Base-by-base conservation (phyloP, 2,888 invertebrate species). In the Zygaena filipendulae region DNA sequence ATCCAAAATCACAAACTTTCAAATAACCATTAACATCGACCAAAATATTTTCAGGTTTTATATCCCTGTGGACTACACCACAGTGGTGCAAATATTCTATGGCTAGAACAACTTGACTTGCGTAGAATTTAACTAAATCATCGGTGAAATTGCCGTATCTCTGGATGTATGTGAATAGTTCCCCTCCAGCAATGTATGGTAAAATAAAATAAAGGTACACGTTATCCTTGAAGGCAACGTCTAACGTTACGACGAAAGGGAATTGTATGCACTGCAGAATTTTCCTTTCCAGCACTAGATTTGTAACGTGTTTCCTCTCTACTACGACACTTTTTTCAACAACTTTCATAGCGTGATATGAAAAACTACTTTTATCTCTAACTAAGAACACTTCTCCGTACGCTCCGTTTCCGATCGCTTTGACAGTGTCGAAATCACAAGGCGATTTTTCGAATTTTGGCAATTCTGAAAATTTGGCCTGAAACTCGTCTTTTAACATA, bases 1-100 rank as follows among this genome's bases (percentile, higher is more conserved):
- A 96, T 26, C 97, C 97, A 60, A 95, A 95, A 66, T 97, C 97
- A 18, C 93, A 92, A 27, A 97, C 77, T 77, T 92, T 85, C 5
- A 90, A 48, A 52, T 91, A 94, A 1, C 95, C 95, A 30, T 72
- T 82, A 5, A 58, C 51, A 50, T 91, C 90, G 13, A 95, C 81
- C 42, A 95, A 80, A 39, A 95, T 86, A 61, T 95, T 95, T 69
- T 96, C 95, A 0, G 95, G 95, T 57, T 95, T 95, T 36, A 95
- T 71, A 59, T 95, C 95, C 29, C 97, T 83, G 61, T 96, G 95
- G 25, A 96, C 81, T 35, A 97, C 70, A 42, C 88, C 86, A 55
- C 94, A 85, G 48, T 83, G 83, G 66, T 97, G 97, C 37, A 97
- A 74, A 66, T 97, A 97, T 67, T 97, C 97, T 41, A 97, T 74